These are phyloP conservation scores for Macaria liturata DNA, from an alignment of 2,888 invertebrate genomes.

Conservation along the genomic window DNA sequence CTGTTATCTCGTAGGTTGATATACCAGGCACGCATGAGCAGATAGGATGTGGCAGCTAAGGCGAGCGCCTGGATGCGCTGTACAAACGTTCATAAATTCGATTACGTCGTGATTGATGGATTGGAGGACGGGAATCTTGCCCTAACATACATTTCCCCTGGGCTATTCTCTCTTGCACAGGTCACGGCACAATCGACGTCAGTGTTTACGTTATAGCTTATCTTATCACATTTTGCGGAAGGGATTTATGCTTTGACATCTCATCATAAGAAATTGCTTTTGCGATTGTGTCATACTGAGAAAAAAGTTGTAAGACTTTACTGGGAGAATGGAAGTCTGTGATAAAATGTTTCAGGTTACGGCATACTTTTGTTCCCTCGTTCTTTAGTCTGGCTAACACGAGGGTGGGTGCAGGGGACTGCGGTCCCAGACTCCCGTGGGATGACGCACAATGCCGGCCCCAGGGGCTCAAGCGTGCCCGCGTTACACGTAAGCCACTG, in stretches of 20 bases:
- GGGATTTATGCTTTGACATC: background rate
- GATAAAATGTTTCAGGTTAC: background rate
- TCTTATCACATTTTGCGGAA: slow-evolving; percentile 13
- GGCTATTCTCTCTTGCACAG: slow-evolving; percentile 2
- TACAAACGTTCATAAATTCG: slow-evolving; percentile 64
- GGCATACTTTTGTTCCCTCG: too few relatives aligned
- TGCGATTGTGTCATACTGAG: too few relatives aligned
- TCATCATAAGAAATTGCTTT: too few relatives aligned
- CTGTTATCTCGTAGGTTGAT: slow-evolving; percentile 14
- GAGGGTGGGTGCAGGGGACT: slow-evolving; percentile 27
- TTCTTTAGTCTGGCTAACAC: too few relatives aligned
- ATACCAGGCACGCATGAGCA: slow-evolving; percentile 33
- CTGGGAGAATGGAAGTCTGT: background rate
- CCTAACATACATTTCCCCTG: slow-evolving; percentile 6
- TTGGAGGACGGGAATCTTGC: slow-evolving; percentile 35
- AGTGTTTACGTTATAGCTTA: slow-evolving; percentile 11
- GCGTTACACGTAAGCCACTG: slow-evolving; percentile 25
- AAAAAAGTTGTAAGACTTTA: too few relatives aligned
- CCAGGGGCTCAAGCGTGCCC: slow-evolving; percentile 23
- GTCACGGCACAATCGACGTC: slow-evolving; percentile 1
- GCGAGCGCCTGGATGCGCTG: slow-evolving; percentile 39
- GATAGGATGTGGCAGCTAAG: slow-evolving; percentile 33
- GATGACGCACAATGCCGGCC: slow-evolving; percentile 41
- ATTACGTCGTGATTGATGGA: slow-evolving; percentile 69
- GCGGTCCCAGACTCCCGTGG: slow-evolving; percentile 38